Evolutionary conservation across 2,888 invertebrate species (phyloP), one percentile per base, ranked within the genome.

Genomic region (Mongoloraphidia duomilia): DNA sequence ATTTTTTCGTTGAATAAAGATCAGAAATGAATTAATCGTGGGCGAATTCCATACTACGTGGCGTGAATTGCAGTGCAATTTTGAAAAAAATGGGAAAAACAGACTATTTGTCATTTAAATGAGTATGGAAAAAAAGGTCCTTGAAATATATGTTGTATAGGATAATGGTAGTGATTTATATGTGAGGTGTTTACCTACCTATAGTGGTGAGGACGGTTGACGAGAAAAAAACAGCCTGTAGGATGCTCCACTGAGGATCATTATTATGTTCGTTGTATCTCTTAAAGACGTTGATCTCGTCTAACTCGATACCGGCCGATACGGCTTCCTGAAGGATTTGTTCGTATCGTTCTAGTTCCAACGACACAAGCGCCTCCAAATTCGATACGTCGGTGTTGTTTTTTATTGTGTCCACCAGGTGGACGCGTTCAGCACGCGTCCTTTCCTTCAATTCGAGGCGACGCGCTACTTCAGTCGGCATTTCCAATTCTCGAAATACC

Each of bases 151-250:
- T n/a, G n/a, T n/a, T n/a, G n/a, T n/a, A n/a, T n/a, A n/a, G n/a
- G n/a, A n/a, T n/a, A n/a, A n/a, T n/a, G n/a, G n/a, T n/a, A n/a
- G n/a, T n/a, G n/a, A n/a, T n/a, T n/a, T n/a, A 26, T 26, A 26
- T 26, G 3, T 43, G 34, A 33, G 17, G 12, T 12, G 44, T n/a
- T n/a, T n/a, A 57, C 66, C 65, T 72, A 88, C 90, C 91, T 68
- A 92, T 91, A 48, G 91, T 92, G 49, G 91, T 91, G 62, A 91
- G 77, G 58, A 92, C 88, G 46, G 91, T 91, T 34, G 90, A 89
- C 11, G 90, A 86, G 64, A 91, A 91, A 69, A 91, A 91, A 40
- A 90, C 83, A 5, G 89, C 84, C 66, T 88, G 87, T 43, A 87
- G 67, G 58, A 82, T 78, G 58, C 82, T 86, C 90, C 90, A 90